Evolutionary conservation across 2,797 vertebrate genomes (phyloP).

Genomic region (Merluccius polli): DNA sequence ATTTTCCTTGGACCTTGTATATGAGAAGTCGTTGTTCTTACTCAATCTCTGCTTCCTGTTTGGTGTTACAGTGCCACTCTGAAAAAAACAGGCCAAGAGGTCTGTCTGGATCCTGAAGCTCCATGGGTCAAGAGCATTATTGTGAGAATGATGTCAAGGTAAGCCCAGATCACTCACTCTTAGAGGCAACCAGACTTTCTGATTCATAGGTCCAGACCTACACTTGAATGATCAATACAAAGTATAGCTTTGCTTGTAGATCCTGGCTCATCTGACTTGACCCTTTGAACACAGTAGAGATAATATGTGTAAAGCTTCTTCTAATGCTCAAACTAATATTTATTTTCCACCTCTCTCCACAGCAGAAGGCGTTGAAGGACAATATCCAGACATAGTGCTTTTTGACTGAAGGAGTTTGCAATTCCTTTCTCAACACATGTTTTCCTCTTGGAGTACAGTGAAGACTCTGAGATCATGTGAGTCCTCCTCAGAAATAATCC

Average conservation of each 20-base stretch:
- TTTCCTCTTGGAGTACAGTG: background rate
- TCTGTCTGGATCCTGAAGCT: constrained; percentile 61
- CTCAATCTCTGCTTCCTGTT: background rate
- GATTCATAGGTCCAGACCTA: background rate
- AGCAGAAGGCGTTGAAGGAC: constrained; percentile 38
- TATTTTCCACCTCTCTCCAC: constrained; percentile 27
- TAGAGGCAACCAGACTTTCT: background rate
- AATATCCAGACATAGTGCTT: background rate
- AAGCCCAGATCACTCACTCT: constrained; percentile 15
- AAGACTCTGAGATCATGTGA: constrained; percentile 67
- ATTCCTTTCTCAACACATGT: background rate
- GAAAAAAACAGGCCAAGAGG: constrained; percentile 44
- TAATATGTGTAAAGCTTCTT: background rate
- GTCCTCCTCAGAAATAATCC: constrained; percentile 13
- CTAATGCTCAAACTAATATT: constrained; percentile 19
- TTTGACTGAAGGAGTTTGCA: background rate
- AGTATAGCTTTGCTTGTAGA: too few species aligned
- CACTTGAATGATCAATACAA: background rate
- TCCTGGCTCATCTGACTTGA: too few species aligned
- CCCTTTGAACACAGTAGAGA: too few species aligned
- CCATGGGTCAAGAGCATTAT: constrained; percentile 60
- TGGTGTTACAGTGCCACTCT: constrained; percentile 63
- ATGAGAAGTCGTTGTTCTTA: constrained; percentile 20
- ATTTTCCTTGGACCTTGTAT: background rate
- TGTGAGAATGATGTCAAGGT: constrained; percentile 43